Percentiles rank a stretch among this genome's conserved stretches.
phyloP scores from a whole-genome alignment of 2,113 vertebrate species.

The Nannobrachium achirus region DNA sequence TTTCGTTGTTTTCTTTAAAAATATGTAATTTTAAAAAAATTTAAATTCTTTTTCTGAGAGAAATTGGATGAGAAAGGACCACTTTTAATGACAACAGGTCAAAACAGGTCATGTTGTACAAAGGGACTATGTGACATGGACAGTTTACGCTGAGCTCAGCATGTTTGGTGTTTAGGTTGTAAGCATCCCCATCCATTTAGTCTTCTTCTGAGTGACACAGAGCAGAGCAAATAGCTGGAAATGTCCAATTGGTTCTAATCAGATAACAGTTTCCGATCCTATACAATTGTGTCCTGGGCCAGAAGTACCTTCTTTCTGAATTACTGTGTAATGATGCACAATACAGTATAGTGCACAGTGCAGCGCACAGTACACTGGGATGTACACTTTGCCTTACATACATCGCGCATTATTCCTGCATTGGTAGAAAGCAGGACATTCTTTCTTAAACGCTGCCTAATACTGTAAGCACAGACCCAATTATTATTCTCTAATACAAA shows the following conservation, averaged over 20 bases:
- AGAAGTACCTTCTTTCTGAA: conserved; percentile 27
- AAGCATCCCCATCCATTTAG: conserved; percentile 48
- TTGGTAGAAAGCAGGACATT: too few relatives aligned
- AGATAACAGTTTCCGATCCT: conserved; percentile 75
- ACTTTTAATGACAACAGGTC: conserved; percentile 18
- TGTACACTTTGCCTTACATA: too few relatives aligned
- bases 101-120: conserved; percentile 5
- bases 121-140: too few relatives aligned
- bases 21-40: too few relatives aligned
- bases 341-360: conserved; percentile 29
- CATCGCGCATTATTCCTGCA: too few relatives aligned
- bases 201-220: conserved; percentile 9
- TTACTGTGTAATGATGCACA: conserved; percentile 34
- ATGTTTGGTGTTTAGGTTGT: conserved; percentile 5
- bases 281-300: conserved; percentile 38
- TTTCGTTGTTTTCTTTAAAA: too few relatives aligned
- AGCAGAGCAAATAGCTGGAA: conserved; percentile 54
- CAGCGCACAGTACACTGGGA: conserved; percentile 21
- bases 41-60: not conserved
- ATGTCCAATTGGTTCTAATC: conserved; percentile 62
- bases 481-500: too few relatives aligned
- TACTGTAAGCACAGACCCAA: too few relatives aligned
- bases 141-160: conserved; percentile 21
- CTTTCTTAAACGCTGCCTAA: too few relatives aligned
- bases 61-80: not conserved